phyloP scores from a whole-genome alignment of 2,888 invertebrate genomes.

The Coronaproctus castanopsis region DNA sequence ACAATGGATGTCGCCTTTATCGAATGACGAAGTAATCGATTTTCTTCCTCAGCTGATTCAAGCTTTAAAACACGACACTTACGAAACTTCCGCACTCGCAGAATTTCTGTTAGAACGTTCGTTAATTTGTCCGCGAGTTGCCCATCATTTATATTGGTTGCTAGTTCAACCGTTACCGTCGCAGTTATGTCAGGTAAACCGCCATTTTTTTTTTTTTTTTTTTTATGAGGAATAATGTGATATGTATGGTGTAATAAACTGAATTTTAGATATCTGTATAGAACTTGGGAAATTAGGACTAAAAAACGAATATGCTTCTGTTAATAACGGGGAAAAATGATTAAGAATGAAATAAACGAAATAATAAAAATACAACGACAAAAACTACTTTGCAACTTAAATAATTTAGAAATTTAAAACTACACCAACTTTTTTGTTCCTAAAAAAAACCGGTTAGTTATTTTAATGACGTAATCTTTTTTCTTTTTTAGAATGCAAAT shows the following conservation, averaged over 20 bases:
- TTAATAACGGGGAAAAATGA: too few relatives aligned
- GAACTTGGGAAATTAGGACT: too few relatives aligned
- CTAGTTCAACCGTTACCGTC: conserved; percentile 65
- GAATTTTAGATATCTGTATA: too few relatives aligned
- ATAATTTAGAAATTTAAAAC: too few relatives aligned
- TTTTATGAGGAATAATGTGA: too few relatives aligned
- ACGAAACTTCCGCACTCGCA: conserved; percentile 72
- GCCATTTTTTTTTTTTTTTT: not conserved
- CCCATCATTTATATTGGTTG: conserved; percentile 89
- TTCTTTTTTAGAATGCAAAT: conserved; percentile 7
- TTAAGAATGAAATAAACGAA: too few relatives aligned
- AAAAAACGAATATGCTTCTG: too few relatives aligned
- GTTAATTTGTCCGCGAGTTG: conserved; percentile 67
- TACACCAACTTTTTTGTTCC: too few relatives aligned
- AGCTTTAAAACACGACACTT: conserved; percentile 73
- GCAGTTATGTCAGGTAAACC: conserved; percentile 50
- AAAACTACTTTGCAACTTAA: too few relatives aligned
- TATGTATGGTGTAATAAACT: too few relatives aligned
- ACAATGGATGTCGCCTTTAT: conserved; percentile 52
- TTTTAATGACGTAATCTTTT: not conserved
- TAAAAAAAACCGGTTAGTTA: too few relatives aligned
- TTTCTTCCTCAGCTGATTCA: conserved; percentile 85
- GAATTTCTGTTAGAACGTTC: conserved; percentile 62
- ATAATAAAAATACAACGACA: not conserved
- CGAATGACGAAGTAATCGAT: conserved; percentile 72